Evolutionary conservation across 2,888 invertebrate genomes (phyloP).

Genomic region (Oscheius sp.): DNA sequence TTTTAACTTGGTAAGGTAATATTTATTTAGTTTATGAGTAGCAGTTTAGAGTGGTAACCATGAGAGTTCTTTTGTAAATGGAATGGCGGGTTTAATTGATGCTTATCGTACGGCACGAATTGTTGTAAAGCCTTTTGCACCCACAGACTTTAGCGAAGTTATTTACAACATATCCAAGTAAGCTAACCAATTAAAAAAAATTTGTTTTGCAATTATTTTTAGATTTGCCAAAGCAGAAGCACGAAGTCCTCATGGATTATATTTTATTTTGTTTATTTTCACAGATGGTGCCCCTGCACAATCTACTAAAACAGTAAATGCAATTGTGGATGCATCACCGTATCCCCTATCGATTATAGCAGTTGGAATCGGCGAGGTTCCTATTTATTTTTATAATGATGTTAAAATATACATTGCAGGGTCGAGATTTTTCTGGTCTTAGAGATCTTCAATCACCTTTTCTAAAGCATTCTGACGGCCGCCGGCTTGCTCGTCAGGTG

Average conservation of each 20-base stretch:
- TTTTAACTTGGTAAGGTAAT: conserved; percentile 59
- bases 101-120: conserved; percentile 76
- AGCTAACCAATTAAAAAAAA: conserved; percentile 33
- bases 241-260: conserved; percentile 48
- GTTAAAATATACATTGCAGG: conserved; percentile 24
- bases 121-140: conserved; percentile 77
- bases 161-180: conserved; percentile 77
- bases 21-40: too few species aligned
- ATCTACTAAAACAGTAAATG: conserved; percentile 56
- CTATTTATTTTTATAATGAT: neutral
- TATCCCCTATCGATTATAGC: conserved; percentile 65
- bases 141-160: conserved; percentile 79
- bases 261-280: conserved; percentile 64
- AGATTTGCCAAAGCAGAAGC: conserved; percentile 68
- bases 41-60: conserved; percentile 18
- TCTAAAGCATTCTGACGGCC: conserved; percentile 52
- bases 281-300: conserved; percentile 64
- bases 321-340: conserved; percentile 61
- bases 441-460: conserved; percentile 45
- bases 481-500: conserved; percentile 46
- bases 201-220: conserved; percentile 29
- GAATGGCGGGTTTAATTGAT: conserved; percentile 76
- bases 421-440: conserved; percentile 45
- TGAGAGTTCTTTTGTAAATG: conserved; percentile 63
- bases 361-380: conserved; percentile 53